Conservation (phyloP, 2,888 invertebrate species). For the Rhabditoides inermis region DNA sequence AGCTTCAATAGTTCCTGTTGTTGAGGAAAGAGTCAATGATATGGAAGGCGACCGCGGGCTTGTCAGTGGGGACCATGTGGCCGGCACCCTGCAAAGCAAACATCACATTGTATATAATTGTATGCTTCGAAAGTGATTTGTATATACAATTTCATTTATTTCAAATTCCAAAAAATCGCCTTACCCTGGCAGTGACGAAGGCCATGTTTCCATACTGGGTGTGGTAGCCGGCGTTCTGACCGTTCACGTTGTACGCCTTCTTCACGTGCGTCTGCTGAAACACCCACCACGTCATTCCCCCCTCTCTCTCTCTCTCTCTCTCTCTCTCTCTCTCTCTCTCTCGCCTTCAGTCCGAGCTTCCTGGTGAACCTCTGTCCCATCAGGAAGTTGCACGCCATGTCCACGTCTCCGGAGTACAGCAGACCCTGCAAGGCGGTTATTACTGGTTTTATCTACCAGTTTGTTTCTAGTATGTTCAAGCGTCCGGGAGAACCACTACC, state of each 20-base stretch:
- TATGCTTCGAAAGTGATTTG: too few relatives aligned
- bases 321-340: neutral
- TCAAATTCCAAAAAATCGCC: too few relatives aligned
- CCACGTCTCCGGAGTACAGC: constrained; percentile 41
- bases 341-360: constrained; percentile 18
- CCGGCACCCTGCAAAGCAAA: constrained; percentile 59
- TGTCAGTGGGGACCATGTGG: constrained; percentile 67
- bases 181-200: constrained; percentile 20
- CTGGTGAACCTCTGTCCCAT: constrained; percentile 30
- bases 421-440: too few relatives aligned
- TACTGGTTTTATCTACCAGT: too few relatives aligned
- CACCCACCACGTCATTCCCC: neutral
- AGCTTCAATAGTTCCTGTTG: constrained; percentile 17
- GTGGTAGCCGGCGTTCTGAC: constrained; percentile 28
- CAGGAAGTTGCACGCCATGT: constrained; percentile 34
- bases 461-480: too few relatives aligned
- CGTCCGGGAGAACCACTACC: too few relatives aligned
- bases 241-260: constrained; percentile 17
- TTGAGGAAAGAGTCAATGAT: constrained; percentile 24
- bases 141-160: too few relatives aligned
- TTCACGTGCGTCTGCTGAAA: constrained; percentile 21
- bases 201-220: constrained; percentile 19
- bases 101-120: neutral
- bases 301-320: neutral
- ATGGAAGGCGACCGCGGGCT: constrained; percentile 24